Base-by-base conservation (phyloP, 2,888 invertebrate genomes). In the Blastobasis adustella region DNA sequence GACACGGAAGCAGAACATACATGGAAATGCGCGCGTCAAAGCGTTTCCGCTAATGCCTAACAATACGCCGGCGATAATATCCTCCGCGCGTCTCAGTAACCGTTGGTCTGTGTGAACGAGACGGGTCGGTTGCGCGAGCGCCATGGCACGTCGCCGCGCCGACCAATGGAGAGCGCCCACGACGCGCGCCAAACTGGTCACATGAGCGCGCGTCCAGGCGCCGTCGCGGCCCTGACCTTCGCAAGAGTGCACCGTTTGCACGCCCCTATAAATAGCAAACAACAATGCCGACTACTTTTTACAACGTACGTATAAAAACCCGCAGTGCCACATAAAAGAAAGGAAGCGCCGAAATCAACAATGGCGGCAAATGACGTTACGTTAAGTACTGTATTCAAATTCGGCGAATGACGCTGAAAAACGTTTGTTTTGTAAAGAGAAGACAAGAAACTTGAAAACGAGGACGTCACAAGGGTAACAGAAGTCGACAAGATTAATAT, bases 191-290 rank as follows among this genome's bases (percentile, higher is more conserved):
- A 67, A 67, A 68, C 73, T 58, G 77, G 77, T 82, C 79, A 79
- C 80, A 79, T 80, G 79, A 82, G 74, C 65, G 63, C 62, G 62
- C 67, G 66, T 62, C 64, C 72, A 67, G 70, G 71, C 79, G 49
- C 55, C 10, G 5, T 41, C 23, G 54, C 71, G 79, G 66, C 79
- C 82, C 63, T 83, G 82, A 82, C 84, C 85, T 84, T 84, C 82
- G 75, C 72, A 53, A 37, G 50, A 47, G 68, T 70, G 70, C 61
- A 58, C 56, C 46, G 46, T 52, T 45, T 55, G 62, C 59, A 63
- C 59, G 63, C 58, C 66, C 60, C 63, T 60, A 65, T 63, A 42
- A 37, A 67, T 69, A 67, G 69, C 68, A 63, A 62, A 67, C 67
- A 74, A 71, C 69, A 69, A 57, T 23, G 23, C 23, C 23, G 23